phyloP scores from a whole-genome alignment of 2,888 invertebrate genomes.

The Artemia sp. region DNA sequence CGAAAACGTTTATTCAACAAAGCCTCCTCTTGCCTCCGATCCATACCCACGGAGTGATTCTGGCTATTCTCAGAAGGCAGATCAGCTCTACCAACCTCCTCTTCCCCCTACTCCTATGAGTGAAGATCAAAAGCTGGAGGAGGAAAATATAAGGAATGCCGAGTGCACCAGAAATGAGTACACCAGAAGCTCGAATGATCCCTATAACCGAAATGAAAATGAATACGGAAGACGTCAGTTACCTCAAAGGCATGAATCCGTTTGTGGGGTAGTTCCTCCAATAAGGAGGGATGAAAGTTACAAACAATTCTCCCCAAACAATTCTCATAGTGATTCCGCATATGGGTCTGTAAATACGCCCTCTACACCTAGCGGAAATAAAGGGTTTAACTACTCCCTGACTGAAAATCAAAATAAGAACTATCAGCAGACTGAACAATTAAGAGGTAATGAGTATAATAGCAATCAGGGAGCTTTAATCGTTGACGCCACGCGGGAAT shows the following conservation, averaged over 20 bases:
- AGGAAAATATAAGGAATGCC: conserved; percentile 7
- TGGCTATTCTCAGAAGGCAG: not conserved
- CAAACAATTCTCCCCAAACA: conserved; percentile 7
- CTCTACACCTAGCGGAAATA: not conserved
- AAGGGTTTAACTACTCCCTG: conserved; percentile 1
- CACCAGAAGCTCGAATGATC: not conserved
- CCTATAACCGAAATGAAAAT: not conserved
- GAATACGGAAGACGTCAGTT: conserved; percentile 1
- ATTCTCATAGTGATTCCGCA: conserved; percentile 14
- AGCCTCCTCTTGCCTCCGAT: not conserved
- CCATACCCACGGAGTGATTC: conserved; percentile 2
- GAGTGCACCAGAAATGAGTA: not conserved
- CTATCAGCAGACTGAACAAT: not conserved
- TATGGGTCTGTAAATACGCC: conserved; percentile 7
- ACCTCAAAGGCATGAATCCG: conserved; percentile 16
- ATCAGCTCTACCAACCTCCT: conserved; percentile 4
- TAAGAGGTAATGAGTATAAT: not conserved
- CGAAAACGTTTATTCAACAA: not conserved
- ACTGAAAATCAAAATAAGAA: not conserved
- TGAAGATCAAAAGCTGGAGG: conserved; percentile 8
- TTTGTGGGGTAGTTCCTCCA: conserved; percentile 18
- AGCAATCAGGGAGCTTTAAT: not conserved
- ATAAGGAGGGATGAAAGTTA: conserved; percentile 4
- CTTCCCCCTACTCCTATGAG: conserved; percentile 5
- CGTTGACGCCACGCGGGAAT: conserved; percentile 10